Percentiles rank a stretch among this genome's conserved stretches.
phyloP scores from a whole-genome alignment of 2,888 invertebrate species.

The Brenthis hecate region DNA sequence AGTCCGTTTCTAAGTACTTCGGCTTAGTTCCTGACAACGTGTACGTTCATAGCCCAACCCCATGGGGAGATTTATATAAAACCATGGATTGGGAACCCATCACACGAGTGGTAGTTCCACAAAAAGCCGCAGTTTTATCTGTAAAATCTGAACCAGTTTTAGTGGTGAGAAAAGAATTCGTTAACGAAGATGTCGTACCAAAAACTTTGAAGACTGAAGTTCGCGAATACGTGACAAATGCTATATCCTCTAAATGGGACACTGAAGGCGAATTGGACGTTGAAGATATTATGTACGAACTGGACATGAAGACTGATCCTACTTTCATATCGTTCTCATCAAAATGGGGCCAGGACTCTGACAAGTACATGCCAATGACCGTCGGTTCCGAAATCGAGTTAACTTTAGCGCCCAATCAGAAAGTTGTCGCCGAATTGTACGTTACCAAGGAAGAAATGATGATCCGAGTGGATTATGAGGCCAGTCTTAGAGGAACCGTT shows the following conservation, averaged over 20 bases:
- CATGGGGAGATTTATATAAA: constrained; percentile 55
- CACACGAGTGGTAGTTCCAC: constrained; percentile 47
- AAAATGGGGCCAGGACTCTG: constrained; percentile 37
- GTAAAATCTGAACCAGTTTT: constrained; percentile 41
- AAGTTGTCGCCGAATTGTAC: constrained; percentile 43
- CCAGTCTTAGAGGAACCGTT: constrained; percentile 46
- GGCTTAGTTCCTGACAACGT: constrained; percentile 48
- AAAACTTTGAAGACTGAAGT: constrained; percentile 46
- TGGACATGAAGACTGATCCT: constrained; percentile 15
- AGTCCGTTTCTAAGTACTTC: constrained; percentile 43
- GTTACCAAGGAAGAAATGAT: constrained; percentile 46
- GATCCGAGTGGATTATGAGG: constrained; percentile 50
- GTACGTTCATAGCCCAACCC: constrained; percentile 53
- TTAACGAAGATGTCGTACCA: constrained; percentile 43
- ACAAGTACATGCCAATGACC: constrained; percentile 38
- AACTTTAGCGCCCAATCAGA: constrained; percentile 46
- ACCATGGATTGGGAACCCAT: constrained; percentile 52
- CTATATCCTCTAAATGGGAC: constrained; percentile 46
- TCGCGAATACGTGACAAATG: constrained; percentile 44
- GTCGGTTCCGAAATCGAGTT: constrained; percentile 44
- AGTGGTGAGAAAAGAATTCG: constrained; percentile 42
- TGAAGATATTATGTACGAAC: constrained; percentile 32
- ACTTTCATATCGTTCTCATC: constrained; percentile 42
- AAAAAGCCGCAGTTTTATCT: constrained; percentile 41
- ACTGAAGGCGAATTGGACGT: constrained; percentile 41